phyloP scores from a whole-genome alignment of 1,140 invertebrate genomes.

The Ditylenchus dipsaci region DNA sequence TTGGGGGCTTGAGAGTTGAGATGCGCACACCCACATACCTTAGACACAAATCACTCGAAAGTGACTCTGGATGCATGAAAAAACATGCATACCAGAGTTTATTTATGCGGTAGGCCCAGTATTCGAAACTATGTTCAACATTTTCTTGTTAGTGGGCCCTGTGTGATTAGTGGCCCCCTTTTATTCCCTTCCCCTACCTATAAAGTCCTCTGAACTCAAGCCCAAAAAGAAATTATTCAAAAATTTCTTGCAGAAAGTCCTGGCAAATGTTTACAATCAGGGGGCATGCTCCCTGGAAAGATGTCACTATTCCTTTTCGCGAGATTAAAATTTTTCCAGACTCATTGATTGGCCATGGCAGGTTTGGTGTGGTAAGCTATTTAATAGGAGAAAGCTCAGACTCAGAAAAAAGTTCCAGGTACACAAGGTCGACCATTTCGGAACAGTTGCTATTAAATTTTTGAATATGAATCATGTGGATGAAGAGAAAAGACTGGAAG shows the following conservation, averaged over 20 bases:
- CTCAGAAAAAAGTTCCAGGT: slow-evolving; percentile 23
- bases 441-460: slow-evolving; percentile 95
- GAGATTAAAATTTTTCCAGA: slow-evolving; percentile 38
- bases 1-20: too few species aligned
- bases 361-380: slow-evolving; percentile 51
- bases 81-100: too few species aligned
- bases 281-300: slow-evolving; percentile 47
- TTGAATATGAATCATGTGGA: slow-evolving; percentile 84
- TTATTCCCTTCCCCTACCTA: too few species aligned
- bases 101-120: too few species aligned
- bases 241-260: neutral
- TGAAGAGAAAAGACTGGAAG: slow-evolving; percentile 82
- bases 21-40: too few species aligned
- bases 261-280: slow-evolving; percentile 56
- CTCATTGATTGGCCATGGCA: slow-evolving; percentile 46
- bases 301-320: slow-evolving; percentile 44
- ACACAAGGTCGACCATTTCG: slow-evolving; percentile 86
- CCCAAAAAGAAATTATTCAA: too few species aligned
- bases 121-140: too few species aligned
- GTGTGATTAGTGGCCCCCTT: too few species aligned
- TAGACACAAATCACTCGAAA: too few species aligned
- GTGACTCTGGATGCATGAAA: too few species aligned
- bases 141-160: too few species aligned
- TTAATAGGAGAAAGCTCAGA: neutral
- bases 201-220: too few species aligned